Conservation (phyloP, 2,113 vertebrate species). For the Stigmatopora argus region DNA sequence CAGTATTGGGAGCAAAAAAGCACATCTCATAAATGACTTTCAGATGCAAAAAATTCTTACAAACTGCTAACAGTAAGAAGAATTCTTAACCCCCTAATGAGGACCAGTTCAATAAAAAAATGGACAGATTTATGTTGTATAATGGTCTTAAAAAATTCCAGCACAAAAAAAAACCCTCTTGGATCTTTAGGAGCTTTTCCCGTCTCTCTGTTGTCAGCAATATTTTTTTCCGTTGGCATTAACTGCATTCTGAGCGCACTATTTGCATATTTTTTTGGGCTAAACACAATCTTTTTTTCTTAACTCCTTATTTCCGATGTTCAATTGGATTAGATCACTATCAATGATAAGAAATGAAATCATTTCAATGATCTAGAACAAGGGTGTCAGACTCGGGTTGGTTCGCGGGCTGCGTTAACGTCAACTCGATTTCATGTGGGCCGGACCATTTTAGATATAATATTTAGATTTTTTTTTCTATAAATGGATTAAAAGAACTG, state of each 20-base stretch:
- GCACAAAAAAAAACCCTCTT: background rate
- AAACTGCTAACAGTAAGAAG: conserved; percentile 7
- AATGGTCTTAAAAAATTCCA: background rate
- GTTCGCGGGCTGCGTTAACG: too few species aligned
- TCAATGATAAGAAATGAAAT: too few species aligned
- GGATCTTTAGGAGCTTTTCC: background rate
- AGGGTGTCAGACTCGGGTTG: too few species aligned
- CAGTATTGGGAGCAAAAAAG: too few species aligned
- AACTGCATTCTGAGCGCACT: background rate
- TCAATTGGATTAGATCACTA: too few species aligned
- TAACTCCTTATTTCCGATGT: background rate
- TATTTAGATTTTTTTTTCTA: too few species aligned
- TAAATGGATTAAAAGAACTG: too few species aligned
- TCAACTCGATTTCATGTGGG: too few species aligned
- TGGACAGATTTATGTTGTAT: background rate
- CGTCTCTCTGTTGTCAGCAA: background rate
- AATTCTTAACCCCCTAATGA: conserved; percentile 19
- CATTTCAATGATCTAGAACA: too few species aligned
- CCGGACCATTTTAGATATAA: too few species aligned
- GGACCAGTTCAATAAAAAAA: background rate
- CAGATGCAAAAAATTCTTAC: background rate
- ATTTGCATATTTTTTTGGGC: background rate
- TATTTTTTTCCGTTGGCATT: background rate
- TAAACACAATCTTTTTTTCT: background rate
- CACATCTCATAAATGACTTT: too few species aligned